These are phyloP conservation scores for Helarctos malayanus DNA, from an alignment of 2,797 vertebrate species.

Conservation along the genomic window DNA sequence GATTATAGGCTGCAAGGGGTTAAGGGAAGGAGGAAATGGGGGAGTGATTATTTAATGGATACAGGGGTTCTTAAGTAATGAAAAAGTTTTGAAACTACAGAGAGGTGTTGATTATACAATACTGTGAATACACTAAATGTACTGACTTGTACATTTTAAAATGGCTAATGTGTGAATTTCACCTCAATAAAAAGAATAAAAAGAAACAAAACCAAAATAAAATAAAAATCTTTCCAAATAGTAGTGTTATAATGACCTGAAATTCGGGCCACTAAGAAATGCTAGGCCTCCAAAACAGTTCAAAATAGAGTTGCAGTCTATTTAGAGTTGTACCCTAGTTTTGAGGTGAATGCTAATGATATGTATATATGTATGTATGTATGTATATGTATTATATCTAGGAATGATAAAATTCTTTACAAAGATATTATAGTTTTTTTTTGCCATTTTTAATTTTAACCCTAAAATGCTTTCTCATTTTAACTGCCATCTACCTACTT, in stretches of 20 bases:
- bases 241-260: not conserved
- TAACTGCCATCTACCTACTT: not conserved
- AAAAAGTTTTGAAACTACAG: not conserved
- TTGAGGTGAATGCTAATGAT: not conserved
- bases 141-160: constrained; percentile 21
- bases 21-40: not conserved
- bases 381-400: not conserved
- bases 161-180: constrained; percentile 3
- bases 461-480: constrained; percentile 52
- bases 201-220: constrained; percentile 37
- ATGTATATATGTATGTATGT: not conserved
- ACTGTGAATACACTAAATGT: constrained; percentile 7
- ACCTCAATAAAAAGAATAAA: constrained; percentile 6
- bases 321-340: not conserved
- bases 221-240: constrained; percentile 37
- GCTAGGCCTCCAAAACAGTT: not conserved
- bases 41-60: not conserved
- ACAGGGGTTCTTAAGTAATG: not conserved
- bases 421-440: constrained; percentile 53
- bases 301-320: constrained; percentile 9
- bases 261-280: not conserved
- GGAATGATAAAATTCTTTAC: not conserved
- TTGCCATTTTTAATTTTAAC: constrained; percentile 33
- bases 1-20: not conserved
- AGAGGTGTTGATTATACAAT: not conserved